A percentile compares a stretch with the other conserved stretches of the same genome.
Conservation (phyloP, 2,888 invertebrate species). For the Ellobium chinense region DNA sequence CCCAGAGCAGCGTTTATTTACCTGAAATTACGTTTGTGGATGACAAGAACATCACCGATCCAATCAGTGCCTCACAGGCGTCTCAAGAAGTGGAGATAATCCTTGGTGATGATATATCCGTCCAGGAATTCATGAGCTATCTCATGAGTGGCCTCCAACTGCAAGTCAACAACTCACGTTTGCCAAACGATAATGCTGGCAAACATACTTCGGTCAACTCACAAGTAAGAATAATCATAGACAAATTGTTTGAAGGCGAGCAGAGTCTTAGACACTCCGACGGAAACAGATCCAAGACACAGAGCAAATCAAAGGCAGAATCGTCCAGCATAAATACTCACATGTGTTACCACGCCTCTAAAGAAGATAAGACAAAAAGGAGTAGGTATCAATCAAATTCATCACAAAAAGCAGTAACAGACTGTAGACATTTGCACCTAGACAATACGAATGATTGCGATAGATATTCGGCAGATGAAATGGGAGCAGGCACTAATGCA, state of each 20-base stretch:
- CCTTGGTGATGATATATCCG: neutral
- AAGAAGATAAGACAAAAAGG: too few relatives aligned
- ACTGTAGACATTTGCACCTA: too few relatives aligned
- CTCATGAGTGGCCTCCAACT: conserved; percentile 6
- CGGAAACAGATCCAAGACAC: too few relatives aligned
- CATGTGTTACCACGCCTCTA: too few relatives aligned
- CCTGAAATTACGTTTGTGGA: neutral
- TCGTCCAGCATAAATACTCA: too few relatives aligned
- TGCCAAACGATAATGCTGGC: neutral
- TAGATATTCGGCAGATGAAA: too few relatives aligned
- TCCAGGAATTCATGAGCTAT: conserved; percentile 6
- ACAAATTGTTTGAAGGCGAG: neutral
- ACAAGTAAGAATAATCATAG: conserved; percentile 16
- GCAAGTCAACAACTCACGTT: neutral
- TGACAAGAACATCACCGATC: neutral
- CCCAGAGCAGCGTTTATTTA: neutral
- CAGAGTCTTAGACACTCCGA: neutral
- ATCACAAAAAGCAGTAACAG: too few relatives aligned
- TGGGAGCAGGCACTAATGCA: too few relatives aligned
- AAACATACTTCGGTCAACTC: neutral
- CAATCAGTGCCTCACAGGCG: neutral
- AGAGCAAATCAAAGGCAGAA: too few relatives aligned
- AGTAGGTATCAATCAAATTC: too few relatives aligned
- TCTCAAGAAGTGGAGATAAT: conserved; percentile 19
- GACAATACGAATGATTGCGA: too few relatives aligned